A percentile compares a stretch with the other conserved stretches of the same genome.
phyloP scores from a whole-genome alignment of 2,888 invertebrate species.

The Caenorhabditis becei region DNA sequence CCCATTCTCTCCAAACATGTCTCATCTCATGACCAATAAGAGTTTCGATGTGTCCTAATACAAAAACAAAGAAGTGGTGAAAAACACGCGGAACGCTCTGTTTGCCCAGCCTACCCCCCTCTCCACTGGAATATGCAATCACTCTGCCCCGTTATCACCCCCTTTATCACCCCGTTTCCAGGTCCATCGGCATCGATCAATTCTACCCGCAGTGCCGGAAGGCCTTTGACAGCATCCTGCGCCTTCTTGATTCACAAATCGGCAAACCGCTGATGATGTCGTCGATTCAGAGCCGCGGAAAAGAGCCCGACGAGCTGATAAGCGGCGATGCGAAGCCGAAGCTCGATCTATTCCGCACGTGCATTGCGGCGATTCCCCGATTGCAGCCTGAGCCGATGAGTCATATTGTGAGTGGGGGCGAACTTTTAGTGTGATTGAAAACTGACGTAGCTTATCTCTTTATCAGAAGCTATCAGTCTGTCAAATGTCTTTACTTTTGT shows the following conservation, averaged over 20 bases:
- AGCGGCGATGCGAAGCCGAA: conserved; percentile 95
- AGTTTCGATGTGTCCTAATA: no score
- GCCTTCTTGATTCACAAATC: conserved; percentile 95
- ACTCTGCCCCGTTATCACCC: neutral
- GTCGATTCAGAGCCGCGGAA: conserved; percentile 93
- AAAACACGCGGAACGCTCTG: no score
- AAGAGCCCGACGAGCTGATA: conserved; percentile 85
- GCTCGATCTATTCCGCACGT: conserved; percentile 97
- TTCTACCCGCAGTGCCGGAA: conserved; percentile 96
- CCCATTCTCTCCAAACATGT: no score
- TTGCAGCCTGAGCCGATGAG: conserved; percentile 98
- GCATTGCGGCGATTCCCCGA: conserved; percentile 97
- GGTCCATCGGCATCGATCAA: conserved; percentile 94
- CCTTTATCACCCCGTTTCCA: conserved; percentile 10
- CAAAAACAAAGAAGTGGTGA: no score
- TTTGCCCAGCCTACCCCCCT: neutral
- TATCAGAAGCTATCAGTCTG: no score
- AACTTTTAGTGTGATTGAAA: no score
- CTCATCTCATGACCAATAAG: no score
- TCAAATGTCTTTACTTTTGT: no score
- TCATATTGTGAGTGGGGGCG: conserved; percentile 82
- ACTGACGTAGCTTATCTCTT: no score
- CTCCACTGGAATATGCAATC: neutral
- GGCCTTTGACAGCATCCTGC: conserved; percentile 94
- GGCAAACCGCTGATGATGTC: conserved; percentile 98